phyloP scores from a whole-genome alignment of 2,113 vertebrate genomes.

The Caranx ignobilis region DNA sequence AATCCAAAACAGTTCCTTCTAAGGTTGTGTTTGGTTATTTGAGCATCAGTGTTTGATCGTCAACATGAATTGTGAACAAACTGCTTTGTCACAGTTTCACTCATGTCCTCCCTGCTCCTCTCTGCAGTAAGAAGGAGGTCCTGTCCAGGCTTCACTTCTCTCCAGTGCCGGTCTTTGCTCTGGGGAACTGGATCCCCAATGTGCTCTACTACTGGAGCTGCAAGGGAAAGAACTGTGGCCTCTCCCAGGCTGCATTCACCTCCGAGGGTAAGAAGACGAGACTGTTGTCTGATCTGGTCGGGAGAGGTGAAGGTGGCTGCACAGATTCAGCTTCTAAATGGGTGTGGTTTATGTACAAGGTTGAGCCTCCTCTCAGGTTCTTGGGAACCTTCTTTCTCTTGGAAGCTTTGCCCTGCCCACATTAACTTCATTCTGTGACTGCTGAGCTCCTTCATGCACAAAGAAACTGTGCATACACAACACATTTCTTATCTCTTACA shows the following conservation, averaged over 20 bases:
- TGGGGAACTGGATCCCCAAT: constrained; percentile 86
- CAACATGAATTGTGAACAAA: neutral
- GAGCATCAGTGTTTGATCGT: neutral
- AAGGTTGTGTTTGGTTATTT: neutral
- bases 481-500: neutral
- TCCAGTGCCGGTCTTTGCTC: constrained; percentile 75
- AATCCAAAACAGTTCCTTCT: neutral
- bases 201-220: constrained; percentile 84
- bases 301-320: too few relatives aligned
- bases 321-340: rapidly evolving
- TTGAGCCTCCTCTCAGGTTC: too few relatives aligned
- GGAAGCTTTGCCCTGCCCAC: too few relatives aligned
- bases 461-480: too few relatives aligned
- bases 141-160: constrained; percentile 84
- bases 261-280: constrained; percentile 70
- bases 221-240: constrained; percentile 75
- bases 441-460: too few relatives aligned
- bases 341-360: too few relatives aligned
- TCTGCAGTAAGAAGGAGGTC: constrained; percentile 75
- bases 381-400: too few relatives aligned
- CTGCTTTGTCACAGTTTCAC: neutral
- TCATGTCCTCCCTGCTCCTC: neutral
- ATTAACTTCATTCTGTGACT: too few relatives aligned
- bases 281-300: neutral
- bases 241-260: constrained; percentile 81